Evolutionary conservation across 2,113 vertebrate genomes (phyloP).

Genomic region (Onychostruthus taczanowskii): DNA sequence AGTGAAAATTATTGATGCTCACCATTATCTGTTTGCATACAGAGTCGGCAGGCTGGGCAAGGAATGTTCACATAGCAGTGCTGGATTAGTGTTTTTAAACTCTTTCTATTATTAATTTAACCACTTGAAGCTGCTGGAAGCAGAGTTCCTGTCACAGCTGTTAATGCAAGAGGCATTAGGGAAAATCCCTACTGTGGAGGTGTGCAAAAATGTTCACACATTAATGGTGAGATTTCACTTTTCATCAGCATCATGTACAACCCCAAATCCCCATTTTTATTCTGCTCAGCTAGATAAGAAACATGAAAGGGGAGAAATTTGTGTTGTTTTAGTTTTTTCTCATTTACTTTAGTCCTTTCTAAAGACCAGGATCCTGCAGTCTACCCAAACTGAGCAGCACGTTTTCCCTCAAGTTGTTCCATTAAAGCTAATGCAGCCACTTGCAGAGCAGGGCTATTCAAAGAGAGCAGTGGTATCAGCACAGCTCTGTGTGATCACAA

Average conservation of each 20-base stretch:
- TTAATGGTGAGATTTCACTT: slow-evolving; percentile 27
- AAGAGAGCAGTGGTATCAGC: not conserved
- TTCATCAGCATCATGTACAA: slow-evolving; percentile 6
- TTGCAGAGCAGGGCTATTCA: slow-evolving; percentile 8
- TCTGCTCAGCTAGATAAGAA: slow-evolving; percentile 3
- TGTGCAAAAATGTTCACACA: slow-evolving; percentile 39
- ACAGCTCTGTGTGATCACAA: not conserved
- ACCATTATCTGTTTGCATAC: slow-evolving; percentile 54
- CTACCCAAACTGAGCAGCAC: not conserved
- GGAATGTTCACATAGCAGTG: not conserved
- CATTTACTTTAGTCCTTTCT: not conserved
- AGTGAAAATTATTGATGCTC: slow-evolving; percentile 28
- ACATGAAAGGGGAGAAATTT: slow-evolving; percentile 4
- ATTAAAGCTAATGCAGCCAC: slow-evolving; percentile 17
- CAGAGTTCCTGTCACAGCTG: slow-evolving; percentile 19
- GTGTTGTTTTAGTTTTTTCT: not conserved
- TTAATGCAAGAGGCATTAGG: slow-evolving; percentile 48
- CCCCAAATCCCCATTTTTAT: not conserved
- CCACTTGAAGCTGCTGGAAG: slow-evolving; percentile 49
- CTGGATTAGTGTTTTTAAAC: slow-evolving; percentile 28
- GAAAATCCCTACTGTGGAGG: slow-evolving; percentile 43
- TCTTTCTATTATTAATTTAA: slow-evolving; percentile 38
- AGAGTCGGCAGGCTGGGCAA: not conserved
- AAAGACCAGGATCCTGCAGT: not conserved
- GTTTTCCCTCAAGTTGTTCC: not conserved